Evolutionary conservation across 2,797 vertebrate species (phyloP).

Genomic region (Steatocranus sp.): DNA sequence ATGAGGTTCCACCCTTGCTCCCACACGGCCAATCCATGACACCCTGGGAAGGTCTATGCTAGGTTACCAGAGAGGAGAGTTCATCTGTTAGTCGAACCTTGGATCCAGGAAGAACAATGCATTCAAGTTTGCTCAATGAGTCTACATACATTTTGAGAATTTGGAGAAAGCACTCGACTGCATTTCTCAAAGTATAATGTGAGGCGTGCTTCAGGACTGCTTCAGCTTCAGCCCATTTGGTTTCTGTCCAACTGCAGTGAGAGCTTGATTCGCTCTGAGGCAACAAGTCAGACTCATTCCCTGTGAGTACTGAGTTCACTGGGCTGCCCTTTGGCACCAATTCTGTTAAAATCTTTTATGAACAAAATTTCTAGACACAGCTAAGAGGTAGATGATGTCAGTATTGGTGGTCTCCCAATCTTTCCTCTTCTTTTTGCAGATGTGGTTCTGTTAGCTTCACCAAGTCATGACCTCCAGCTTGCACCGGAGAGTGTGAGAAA

Average conservation of each 20-base stretch:
- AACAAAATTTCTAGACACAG: neutral
- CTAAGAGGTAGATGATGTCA: neutral
- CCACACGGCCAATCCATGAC: neutral
- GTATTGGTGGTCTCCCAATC: neutral
- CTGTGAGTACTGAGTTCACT: neutral
- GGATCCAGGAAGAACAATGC: neutral
- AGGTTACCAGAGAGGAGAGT: neutral
- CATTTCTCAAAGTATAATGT: neutral
- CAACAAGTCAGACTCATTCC: neutral
- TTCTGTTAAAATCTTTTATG: neutral
- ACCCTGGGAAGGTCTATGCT: neutral
- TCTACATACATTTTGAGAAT: neutral
- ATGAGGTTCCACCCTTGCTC: neutral
- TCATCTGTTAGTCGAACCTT: neutral
- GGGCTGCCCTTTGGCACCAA: neutral
- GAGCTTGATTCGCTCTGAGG: neutral
- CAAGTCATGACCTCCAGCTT: neutral
- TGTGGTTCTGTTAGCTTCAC: neutral
- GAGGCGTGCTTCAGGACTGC: neutral
- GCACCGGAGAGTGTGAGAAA: neutral
- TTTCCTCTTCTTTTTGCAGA: neutral
- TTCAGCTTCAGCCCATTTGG: neutral
- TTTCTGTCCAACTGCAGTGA: neutral
- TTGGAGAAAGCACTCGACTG: neutral
- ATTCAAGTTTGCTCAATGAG: fast-evolving